A percentile compares a stretch with the other conserved stretches of the same genome.
phyloP scores from a whole-genome alignment of 2,888 invertebrate species.

The Poecilobothrus nobilitatus region DNA sequence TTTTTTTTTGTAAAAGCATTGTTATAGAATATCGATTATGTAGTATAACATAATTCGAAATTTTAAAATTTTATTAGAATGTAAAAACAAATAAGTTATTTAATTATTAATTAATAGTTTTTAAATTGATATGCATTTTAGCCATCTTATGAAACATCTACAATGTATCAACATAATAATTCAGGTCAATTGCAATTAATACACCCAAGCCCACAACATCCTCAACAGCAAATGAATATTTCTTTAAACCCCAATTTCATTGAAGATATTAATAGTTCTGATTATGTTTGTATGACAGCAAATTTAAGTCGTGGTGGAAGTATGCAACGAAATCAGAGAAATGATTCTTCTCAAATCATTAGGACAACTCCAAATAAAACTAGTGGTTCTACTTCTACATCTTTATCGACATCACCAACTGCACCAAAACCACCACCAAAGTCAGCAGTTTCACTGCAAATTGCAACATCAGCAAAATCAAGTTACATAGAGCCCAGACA shows the following conservation, averaged over 20 bases:
- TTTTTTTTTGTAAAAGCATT: too few relatives aligned
- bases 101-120: neutral
- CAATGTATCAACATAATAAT: neutral
- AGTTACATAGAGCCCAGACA: constrained; percentile 23
- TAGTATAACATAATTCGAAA: too few relatives aligned
- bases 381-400: constrained; percentile 8
- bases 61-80: too few relatives aligned
- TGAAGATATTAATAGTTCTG: constrained; percentile 67
- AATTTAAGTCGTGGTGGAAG: constrained; percentile 43
- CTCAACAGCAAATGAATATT: constrained; percentile 31
- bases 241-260: constrained; percentile 45
- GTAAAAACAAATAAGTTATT: too few relatives aligned
- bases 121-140: neutral
- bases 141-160: neutral
- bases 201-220: neutral
- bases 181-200: neutral
- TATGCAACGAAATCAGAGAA: constrained; percentile 14
- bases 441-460: constrained; percentile 15
- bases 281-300: constrained; percentile 81
- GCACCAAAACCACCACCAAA: constrained; percentile 23
- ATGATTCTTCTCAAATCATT: constrained; percentile 12
- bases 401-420: constrained; percentile 24
- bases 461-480: constrained; percentile 14
- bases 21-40: too few relatives aligned
- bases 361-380: constrained; percentile 14